Evolutionary conservation across 2,113 vertebrate species (phyloP).

Genomic region (Petromus typicus): DNA sequence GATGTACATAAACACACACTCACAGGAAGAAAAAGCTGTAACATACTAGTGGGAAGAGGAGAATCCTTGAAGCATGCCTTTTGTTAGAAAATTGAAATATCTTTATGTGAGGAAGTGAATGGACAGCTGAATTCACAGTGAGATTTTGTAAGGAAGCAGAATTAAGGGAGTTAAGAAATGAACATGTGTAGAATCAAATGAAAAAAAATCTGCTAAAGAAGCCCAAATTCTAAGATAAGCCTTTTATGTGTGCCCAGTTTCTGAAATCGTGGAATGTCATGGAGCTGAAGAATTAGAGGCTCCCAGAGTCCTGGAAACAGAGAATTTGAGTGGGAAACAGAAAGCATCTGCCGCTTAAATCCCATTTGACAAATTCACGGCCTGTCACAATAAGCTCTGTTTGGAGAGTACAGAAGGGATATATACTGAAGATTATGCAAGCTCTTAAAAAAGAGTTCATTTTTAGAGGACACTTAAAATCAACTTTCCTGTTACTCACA

Average conservation of each 20-base stretch:
- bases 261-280: not conserved
- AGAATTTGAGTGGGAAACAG: not conserved
- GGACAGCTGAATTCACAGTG: not conserved
- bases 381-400: not conserved
- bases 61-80: not conserved
- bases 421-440: not conserved
- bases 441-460: not conserved
- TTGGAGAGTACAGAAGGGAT: not conserved
- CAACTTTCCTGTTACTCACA: not conserved
- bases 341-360: not conserved
- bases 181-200: slow-evolving; percentile 3
- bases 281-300: not conserved
- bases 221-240: not conserved
- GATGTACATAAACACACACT: not conserved
- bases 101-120: not conserved
- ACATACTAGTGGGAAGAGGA: not conserved
- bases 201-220: not conserved
- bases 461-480: not conserved
- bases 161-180: not conserved
- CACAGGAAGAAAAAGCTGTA: not conserved
- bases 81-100: not conserved
- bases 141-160: slow-evolving; percentile 29
- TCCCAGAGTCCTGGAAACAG: not conserved
- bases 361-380: not conserved
- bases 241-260: slow-evolving; percentile 11